phyloP scores from a whole-genome alignment of 1,140 invertebrate species.

The Cydia fagiglandana region DNA sequence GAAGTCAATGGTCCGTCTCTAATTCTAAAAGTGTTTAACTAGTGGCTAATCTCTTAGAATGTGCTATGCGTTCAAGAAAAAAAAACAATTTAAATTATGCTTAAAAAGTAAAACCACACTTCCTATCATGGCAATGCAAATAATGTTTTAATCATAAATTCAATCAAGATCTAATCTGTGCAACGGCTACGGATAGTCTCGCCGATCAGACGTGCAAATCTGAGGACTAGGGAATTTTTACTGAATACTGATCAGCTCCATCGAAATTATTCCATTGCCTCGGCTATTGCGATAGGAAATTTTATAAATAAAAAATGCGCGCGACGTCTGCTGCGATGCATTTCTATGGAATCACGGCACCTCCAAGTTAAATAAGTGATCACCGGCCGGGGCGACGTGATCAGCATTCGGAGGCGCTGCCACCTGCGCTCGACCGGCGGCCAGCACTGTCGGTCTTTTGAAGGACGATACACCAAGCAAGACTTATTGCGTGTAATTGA shows the following conservation, averaged over 20 bases:
- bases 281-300: slow-evolving; percentile 59
- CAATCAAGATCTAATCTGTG: slow-evolving; percentile 56
- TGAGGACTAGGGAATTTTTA: slow-evolving; percentile 54
- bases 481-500: neutral
- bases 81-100: neutral
- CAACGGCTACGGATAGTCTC: slow-evolving; percentile 43
- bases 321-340: slow-evolving; percentile 59
- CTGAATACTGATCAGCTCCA: slow-evolving; percentile 64
- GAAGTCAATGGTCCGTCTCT: slow-evolving; percentile 43
- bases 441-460: neutral
- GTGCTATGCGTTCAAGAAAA: neutral
- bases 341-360: slow-evolving; percentile 72
- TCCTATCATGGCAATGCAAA: slow-evolving; percentile 37
- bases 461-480: neutral
- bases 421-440: slow-evolving; percentile 37
- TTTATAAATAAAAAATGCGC: slow-evolving; percentile 74
- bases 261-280: slow-evolving; percentile 71
- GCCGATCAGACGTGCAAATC: slow-evolving; percentile 52
- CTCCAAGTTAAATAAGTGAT: slow-evolving; percentile 75
- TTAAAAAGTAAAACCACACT: neutral
- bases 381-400: slow-evolving; percentile 68
- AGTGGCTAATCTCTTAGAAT: slow-evolving; percentile 44
- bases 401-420: slow-evolving; percentile 44
- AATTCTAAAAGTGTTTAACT: slow-evolving; percentile 45
- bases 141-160: slow-evolving; percentile 47